These are phyloP conservation scores for Pogonophryne albipinna DNA, from an alignment of 2,797 vertebrate genomes.

Conservation along the genomic window DNA sequence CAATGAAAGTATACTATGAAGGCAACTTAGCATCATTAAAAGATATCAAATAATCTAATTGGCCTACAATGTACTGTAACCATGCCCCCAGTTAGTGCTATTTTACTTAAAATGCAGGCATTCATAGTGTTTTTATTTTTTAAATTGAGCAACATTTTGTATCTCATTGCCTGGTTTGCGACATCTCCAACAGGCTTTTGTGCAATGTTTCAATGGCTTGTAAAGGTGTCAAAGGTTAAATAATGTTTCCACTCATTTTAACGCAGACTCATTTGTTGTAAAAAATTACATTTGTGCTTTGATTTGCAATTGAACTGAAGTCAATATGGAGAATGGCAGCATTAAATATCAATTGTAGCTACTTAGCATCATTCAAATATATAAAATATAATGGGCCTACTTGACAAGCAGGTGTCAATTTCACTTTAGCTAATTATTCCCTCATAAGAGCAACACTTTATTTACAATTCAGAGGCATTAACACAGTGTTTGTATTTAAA, in stretches of 20 bases:
- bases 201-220: constrained; percentile 77
- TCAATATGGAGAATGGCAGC: no score
- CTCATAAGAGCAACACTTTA: no score
- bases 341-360: no score
- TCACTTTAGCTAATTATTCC: no score
- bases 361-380: not conserved
- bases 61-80: no score
- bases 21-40: not conserved
- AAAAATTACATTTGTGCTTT: constrained; percentile 39
- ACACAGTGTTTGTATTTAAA: not conserved
- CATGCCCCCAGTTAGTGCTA: no score
- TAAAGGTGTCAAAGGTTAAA: constrained; percentile 86
- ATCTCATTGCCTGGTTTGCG: not conserved
- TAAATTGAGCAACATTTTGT: not conserved
- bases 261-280: constrained; percentile 71
- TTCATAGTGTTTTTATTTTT: not conserved
- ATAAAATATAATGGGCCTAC: no score
- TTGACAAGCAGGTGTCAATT: no score
- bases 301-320: not conserved
- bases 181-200: no score
- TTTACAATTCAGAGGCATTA: not conserved
- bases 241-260: constrained; percentile 84
- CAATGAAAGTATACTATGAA: not conserved
- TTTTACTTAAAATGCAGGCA: not conserved
- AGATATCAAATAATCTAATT: no score